Evolutionary conservation across 2,888 invertebrate species (phyloP).

Genomic region (Eupithecia insigniata): DNA sequence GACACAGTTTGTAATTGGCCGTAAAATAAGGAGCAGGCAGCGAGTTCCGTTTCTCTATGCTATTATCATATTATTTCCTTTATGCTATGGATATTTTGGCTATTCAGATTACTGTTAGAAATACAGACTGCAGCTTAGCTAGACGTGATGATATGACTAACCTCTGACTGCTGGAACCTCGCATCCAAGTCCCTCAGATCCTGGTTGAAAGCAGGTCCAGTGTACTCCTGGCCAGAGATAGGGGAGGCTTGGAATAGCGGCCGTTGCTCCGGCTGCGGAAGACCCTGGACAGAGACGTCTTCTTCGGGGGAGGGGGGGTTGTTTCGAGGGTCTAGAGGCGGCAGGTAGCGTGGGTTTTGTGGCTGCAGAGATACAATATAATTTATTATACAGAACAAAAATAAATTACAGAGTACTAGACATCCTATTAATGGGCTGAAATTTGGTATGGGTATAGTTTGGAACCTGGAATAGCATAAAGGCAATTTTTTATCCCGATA

Average conservation of each 20-base stretch:
- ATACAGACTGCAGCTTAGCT: not conserved
- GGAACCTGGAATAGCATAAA: no score
- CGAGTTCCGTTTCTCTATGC: no score
- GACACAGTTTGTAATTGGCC: no score
- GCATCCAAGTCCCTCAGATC: slow-evolving; percentile 69
- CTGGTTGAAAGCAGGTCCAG: slow-evolving; percentile 65
- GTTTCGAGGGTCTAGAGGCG: slow-evolving; percentile 66
- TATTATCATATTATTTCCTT: no score
- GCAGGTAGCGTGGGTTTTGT: slow-evolving; percentile 61
- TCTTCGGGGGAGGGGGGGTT: slow-evolving; percentile 49
- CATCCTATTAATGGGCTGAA: no score
- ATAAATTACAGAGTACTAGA: no score
- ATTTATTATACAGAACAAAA: no score
- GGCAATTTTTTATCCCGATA: no score
- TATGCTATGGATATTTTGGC: no score
- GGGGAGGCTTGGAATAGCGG: slow-evolving; percentile 74
- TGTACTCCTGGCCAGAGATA: slow-evolving; percentile 70
- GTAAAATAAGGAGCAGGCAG: no score
- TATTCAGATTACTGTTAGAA: no score
- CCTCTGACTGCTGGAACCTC: slow-evolving; percentile 66
- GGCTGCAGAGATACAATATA: slow-evolving; percentile 29
- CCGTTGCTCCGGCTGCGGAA: slow-evolving; percentile 68
- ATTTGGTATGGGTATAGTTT: no score
- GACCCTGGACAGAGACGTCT: slow-evolving; percentile 75
- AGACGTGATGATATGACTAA: not conserved